Evolutionary conservation across 2,888 invertebrate genomes (phyloP).

Genomic region (Entomobrya multifasciata): DNA sequence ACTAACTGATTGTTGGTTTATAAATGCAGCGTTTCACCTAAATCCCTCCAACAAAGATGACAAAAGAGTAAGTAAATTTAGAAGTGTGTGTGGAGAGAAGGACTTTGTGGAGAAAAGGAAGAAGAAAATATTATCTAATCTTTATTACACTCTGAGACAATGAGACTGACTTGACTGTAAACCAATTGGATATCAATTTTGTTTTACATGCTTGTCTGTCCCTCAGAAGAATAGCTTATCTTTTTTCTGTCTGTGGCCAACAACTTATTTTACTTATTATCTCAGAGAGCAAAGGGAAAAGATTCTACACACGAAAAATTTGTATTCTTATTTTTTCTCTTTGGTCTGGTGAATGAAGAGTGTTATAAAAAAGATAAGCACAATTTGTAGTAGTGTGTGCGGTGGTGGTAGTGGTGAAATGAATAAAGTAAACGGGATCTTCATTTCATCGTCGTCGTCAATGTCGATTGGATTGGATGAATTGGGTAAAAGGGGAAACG

Average conservation of each 20-base stretch:
- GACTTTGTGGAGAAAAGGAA: too few relatives aligned
- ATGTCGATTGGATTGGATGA: background rate
- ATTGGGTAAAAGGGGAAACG: constrained; percentile 28
- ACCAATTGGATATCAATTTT: constrained; percentile 67
- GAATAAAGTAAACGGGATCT: constrained; percentile 38
- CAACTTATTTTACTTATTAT: too few relatives aligned
- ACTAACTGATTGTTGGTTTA: too few relatives aligned
- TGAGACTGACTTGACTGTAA: constrained; percentile 9
- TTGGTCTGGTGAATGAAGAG: constrained; percentile 43
- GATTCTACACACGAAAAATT: too few relatives aligned
- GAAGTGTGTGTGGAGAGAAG: too few relatives aligned
- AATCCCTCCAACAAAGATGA: too few relatives aligned
- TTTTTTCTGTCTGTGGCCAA: background rate
- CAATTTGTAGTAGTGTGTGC: constrained; percentile 6
- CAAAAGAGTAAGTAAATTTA: too few relatives aligned
- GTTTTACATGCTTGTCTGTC: constrained; percentile 39
- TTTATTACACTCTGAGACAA: constrained; percentile 1
- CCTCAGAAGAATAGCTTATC: constrained; percentile 28
- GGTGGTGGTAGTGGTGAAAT: background rate
- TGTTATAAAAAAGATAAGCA: constrained; percentile 53
- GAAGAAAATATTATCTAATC: too few relatives aligned
- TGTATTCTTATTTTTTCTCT: too few relatives aligned
- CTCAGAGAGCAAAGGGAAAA: too few relatives aligned
- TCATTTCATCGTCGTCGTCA: background rate
- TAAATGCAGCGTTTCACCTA: too few relatives aligned